Evolutionary conservation across 2,888 invertebrate species (phyloP).

Genomic region (Chymomyza fuscimana): DNA sequence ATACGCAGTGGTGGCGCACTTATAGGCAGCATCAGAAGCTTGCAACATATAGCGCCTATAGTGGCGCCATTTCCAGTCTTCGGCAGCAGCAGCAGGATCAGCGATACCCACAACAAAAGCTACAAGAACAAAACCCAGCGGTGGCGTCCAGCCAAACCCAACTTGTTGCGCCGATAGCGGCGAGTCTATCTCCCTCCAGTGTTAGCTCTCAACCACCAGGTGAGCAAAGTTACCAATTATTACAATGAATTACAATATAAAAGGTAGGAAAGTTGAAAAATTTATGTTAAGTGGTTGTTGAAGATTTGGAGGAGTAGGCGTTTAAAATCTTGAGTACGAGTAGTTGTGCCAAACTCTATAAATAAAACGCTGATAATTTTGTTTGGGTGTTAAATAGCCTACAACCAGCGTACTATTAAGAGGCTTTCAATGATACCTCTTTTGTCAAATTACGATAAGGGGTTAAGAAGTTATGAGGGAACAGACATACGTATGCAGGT

Average conservation of each 20-base stretch:
- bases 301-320: too few relatives aligned
- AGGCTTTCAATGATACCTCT: too few relatives aligned
- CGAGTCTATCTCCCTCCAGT: conserved; percentile 83
- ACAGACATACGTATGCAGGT: too few relatives aligned
- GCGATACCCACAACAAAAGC: conserved; percentile 48
- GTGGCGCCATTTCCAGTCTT: conserved; percentile 61
- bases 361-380: too few relatives aligned
- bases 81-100: conserved; percentile 53
- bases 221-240: conserved; percentile 52
- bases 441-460: too few relatives aligned
- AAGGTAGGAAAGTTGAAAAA: background rate
- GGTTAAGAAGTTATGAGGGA: too few relatives aligned
- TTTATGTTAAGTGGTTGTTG: background rate
- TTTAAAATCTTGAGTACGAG: too few relatives aligned
- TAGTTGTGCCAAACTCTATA: too few relatives aligned
- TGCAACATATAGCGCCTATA: conserved; percentile 21
- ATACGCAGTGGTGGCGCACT: background rate
- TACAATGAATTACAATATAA: background rate
- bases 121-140: conserved; percentile 77
- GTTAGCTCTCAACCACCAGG: conserved; percentile 80
- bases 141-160: conserved; percentile 80
- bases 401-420: too few relatives aligned
- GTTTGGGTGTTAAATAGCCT: too few relatives aligned
- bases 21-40: background rate
- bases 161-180: conserved; percentile 82